Base-by-base conservation (phyloP, 2,888 invertebrate species). In the Synanthedon tipuliformis region DNA sequence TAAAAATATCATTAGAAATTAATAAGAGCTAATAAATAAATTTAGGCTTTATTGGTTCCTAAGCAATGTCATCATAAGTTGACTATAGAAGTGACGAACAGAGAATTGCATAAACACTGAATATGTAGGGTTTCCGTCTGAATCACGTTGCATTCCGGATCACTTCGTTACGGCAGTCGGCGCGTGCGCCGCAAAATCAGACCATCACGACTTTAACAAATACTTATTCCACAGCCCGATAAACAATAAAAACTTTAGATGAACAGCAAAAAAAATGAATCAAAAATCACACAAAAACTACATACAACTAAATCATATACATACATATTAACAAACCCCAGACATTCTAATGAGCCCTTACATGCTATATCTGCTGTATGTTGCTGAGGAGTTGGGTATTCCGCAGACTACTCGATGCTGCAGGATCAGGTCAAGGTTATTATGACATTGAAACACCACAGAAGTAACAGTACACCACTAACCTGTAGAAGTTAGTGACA, bases 61-160 rank as follows among this genome's bases (percentile, higher is more conserved):
- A 8, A 50, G 69, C 65, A 71, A 70, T 71, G 73, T 76, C 71
- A 66, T 76, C 71, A 66, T 71, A 66, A 64, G 67, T 62, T 66
- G 73, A 74, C 73, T 75, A 73, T 63, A 68, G 68, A 71, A 69
- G 71, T 78, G 71, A 73, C 76, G 75, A 74, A 72, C 75, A 73
- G 70, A 67, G 73, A 65, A 73, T 81, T 83, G 80, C 78, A 83
- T 81, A 86, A 86, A 83, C 80, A 79, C 68, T 75, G 75, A 74
- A 79, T 63, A 80, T 81, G 81, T 81, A 83, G 76, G 83, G 82
- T 83, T 83, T 82, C 82, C 79, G 77, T 77, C 80, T 87, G 87
- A 86, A 81, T 87, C 87, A 87, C 81, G 78, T 71, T 69, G 82
- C 87, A 87, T 85, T 78, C 87, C 87, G 78, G 73, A 63, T 72